A percentile compares a stretch with the other conserved stretches of the same genome.
Conservation (phyloP, 2,888 invertebrate species). For the Aelia acuminata region DNA sequence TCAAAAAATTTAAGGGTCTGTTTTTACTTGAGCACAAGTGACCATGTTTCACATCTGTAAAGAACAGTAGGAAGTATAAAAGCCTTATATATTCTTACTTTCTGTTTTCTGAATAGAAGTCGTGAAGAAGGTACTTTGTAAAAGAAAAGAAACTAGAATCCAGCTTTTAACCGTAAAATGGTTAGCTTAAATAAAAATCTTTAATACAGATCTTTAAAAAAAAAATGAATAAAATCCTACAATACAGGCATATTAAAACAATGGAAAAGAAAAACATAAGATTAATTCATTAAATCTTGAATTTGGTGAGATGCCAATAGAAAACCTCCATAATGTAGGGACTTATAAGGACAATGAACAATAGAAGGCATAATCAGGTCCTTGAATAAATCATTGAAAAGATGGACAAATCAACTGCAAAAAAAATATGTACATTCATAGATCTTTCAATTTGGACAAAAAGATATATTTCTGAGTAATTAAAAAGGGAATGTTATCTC, state of each 20-base stretch:
- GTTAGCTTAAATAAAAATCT: background rate
- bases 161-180: background rate
- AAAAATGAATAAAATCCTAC: background rate
- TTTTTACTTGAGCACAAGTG: conserved; percentile 10
- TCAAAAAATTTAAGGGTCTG: background rate
- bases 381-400: background rate
- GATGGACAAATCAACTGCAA: background rate
- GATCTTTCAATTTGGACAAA: background rate
- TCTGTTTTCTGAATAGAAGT: background rate
- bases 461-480: background rate
- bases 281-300: background rate
- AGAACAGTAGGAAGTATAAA: conserved; percentile 11
- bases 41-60: background rate
- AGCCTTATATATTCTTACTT: background rate
- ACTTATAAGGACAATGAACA: background rate
- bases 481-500: background rate
- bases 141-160: background rate
- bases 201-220: background rate
- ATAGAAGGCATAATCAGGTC: background rate
- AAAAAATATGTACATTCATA: background rate
- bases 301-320: background rate
- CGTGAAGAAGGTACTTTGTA: background rate
- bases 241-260: background rate
- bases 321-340: background rate
- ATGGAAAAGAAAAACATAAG: background rate